A percentile compares a stretch with the other conserved stretches of the same genome.
Conservation (phyloP, 2,113 vertebrate species). For the Eidolon helvum region DNA sequence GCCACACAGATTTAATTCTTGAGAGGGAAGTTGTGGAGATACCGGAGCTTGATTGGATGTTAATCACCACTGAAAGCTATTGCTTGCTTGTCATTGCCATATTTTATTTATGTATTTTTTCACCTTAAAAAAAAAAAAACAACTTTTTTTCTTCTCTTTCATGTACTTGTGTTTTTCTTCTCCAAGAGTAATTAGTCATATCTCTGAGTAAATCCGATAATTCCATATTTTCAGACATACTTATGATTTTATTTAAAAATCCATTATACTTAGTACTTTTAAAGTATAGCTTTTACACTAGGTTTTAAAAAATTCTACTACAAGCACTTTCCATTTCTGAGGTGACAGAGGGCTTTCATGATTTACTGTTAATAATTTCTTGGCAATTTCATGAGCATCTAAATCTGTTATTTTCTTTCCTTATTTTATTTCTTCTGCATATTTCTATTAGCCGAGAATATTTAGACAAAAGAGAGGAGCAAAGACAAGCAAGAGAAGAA, state of each 20-base stretch:
- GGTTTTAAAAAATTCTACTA: not conserved
- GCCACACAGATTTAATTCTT: not conserved
- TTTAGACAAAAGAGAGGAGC: constrained; percentile 94
- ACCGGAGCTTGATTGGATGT: not conserved
- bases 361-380: not conserved
- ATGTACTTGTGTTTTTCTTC: not conserved
- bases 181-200: not conserved
- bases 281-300: not conserved
- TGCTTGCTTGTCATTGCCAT: not conserved
- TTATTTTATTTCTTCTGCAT: constrained; percentile 68
- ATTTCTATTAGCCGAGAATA: constrained; percentile 89
- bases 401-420: constrained; percentile 60
- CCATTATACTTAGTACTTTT: not conserved
- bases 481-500: constrained; percentile 94
- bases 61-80: not conserved
- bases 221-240: not conserved
- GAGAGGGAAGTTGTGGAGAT: not conserved
- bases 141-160: not conserved
- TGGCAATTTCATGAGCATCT: constrained; percentile 34
- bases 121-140: not conserved
- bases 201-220: not conserved
- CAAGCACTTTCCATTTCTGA: not conserved
- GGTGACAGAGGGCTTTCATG: not conserved
- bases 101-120: not conserved
- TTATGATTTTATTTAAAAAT: constrained; percentile 3